Evolutionary conservation across 2,888 invertebrate species (phyloP).

Genomic region (Drosophila incognita): DNA sequence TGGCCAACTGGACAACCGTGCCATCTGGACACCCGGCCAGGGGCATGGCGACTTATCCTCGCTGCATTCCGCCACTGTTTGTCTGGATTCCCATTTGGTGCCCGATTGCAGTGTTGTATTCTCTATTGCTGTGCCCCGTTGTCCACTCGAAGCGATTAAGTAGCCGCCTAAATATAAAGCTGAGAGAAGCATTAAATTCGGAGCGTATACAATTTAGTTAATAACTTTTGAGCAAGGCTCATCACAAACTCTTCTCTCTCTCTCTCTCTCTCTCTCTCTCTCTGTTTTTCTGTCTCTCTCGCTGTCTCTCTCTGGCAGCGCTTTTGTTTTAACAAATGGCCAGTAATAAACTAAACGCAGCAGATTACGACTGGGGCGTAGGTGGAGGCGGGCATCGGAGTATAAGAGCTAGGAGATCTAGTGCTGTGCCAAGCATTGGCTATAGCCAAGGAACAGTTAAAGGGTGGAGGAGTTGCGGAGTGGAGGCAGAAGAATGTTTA

Average conservation of each 20-base stretch:
- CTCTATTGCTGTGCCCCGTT: slow-evolving; percentile 1
- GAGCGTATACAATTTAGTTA: slow-evolving; percentile 69
- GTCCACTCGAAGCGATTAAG: slow-evolving; percentile 60
- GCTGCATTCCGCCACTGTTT: not conserved
- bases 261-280: not conserved
- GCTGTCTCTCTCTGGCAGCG: slow-evolving; percentile 22
- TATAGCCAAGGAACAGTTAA: not conserved
- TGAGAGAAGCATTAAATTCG: slow-evolving; percentile 52
- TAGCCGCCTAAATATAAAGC: slow-evolving; percentile 51
- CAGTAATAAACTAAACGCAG: slow-evolving; percentile 72
- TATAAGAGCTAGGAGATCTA: slow-evolving; percentile 2
- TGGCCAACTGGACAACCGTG: not conserved
- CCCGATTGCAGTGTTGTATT: slow-evolving; percentile 13
- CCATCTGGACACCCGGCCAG: slow-evolving; percentile 1
- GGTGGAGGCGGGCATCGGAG: not conserved
- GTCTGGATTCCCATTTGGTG: slow-evolving; percentile 9
- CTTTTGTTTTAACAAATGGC: slow-evolving; percentile 68
- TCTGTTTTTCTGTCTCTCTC: not conserved
- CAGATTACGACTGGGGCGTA: slow-evolving; percentile 57
- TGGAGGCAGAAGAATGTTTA: not conserved
- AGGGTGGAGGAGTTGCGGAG: not conserved
- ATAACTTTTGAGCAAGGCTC: slow-evolving; percentile 70
- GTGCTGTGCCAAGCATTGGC: slow-evolving; percentile 2
- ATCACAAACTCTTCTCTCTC: slow-evolving; percentile 52
- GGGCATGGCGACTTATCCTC: slow-evolving; percentile 16